These are phyloP conservation scores for Biston betularia DNA, from an alignment of 2,888 invertebrate genomes.

Conservation along the genomic window DNA sequence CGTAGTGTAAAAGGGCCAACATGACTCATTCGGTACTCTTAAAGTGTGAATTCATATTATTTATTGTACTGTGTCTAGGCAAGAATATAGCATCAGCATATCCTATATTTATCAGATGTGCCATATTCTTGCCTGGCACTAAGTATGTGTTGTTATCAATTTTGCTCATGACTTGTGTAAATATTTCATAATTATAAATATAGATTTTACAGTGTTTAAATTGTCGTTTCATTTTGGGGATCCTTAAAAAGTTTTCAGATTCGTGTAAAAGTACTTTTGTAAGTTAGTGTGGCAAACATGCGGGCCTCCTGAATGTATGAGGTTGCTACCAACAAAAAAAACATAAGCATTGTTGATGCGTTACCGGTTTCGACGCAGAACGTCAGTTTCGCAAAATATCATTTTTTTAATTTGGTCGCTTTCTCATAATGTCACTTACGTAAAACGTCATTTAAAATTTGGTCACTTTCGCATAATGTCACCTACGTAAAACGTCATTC, in stretches of 20 bases:
- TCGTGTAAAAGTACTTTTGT: too few species aligned
- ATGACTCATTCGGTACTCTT: background rate
- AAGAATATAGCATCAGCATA: conserved; percentile 1
- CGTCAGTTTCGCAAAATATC: too few species aligned
- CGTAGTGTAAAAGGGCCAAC: background rate
- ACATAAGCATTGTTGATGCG: too few species aligned
- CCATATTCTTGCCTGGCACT: conserved; percentile 6
- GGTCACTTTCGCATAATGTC: too few species aligned
- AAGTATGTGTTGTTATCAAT: conserved; percentile 19
- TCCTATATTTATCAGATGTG: conserved; percentile 5
- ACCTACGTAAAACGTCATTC: too few species aligned
- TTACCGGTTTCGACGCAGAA: too few species aligned
- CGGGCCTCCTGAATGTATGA: too few species aligned
- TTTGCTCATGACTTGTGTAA: conserved; percentile 39
- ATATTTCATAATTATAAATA: conserved; percentile 39
- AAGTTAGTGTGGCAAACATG: too few species aligned
- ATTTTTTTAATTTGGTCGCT: too few species aligned
- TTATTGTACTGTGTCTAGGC: conserved; percentile 15
- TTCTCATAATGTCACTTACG: too few species aligned
- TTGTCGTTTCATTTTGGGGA: conserved; percentile 16
- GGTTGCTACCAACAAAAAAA: too few species aligned
- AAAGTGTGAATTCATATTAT: conserved; percentile 4
- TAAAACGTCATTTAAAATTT: too few species aligned
- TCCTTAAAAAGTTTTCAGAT: background rate
- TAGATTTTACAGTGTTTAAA: conserved; percentile 32